Evolutionary conservation across 1,140 invertebrate genomes (phyloP).

Genomic region (Yoshiicerus persimilis): DNA sequence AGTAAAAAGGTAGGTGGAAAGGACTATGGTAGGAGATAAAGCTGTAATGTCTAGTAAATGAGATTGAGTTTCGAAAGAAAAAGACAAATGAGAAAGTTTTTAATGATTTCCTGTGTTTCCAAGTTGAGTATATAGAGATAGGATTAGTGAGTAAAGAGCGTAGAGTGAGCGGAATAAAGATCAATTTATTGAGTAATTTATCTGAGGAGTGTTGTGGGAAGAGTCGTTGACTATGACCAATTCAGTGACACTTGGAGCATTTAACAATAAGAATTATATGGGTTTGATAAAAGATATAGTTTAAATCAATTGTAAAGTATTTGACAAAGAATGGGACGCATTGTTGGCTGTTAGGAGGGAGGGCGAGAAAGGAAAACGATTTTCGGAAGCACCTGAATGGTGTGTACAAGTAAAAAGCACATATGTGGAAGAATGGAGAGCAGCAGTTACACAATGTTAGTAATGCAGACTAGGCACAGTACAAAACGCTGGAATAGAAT

Average conservation of each 20-base stretch:
- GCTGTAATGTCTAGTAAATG: not conserved
- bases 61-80: not conserved
- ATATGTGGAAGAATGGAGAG: not conserved
- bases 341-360: not conserved
- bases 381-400: not conserved
- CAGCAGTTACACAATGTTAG: not conserved
- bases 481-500: not conserved
- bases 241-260: not conserved
- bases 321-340: not conserved
- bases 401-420: not conserved
- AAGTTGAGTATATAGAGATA: not conserved
- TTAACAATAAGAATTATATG: not conserved
- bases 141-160: not conserved
- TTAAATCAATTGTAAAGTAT: not conserved
- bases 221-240: not conserved
- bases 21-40: too few relatives aligned
- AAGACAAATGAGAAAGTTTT: not conserved
- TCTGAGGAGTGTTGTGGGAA: not conserved
- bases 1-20: too few relatives aligned
- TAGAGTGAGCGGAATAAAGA: not conserved
- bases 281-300: not conserved
- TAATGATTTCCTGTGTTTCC: not conserved
- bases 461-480: not conserved
- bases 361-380: not conserved
- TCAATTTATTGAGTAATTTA: not conserved